Evolutionary conservation across 1,140 invertebrate species (phyloP), one percentile per base, ranked within the genome.

Genomic region (Trichonephila inaurata): DNA sequence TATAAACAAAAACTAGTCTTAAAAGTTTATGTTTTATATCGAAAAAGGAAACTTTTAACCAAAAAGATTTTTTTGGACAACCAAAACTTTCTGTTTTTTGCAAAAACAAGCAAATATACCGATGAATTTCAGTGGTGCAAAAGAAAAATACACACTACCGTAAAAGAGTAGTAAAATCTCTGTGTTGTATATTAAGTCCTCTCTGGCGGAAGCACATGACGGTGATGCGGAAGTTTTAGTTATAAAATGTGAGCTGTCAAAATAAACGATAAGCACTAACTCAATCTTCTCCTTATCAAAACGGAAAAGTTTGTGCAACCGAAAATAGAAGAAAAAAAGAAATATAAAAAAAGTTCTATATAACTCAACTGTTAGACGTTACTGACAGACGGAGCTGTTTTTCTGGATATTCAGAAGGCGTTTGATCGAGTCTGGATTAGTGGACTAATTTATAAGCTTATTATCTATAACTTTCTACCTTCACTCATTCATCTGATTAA

Each of bases 211-310:
- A 6, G 16, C 16, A 24, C 21, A 85, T 51, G 82, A 40, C 44
- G 51, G 14, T 14, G 6, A 16, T 85, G 28, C 44, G 82, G 82
- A 85, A 85, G 82, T 85, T 85, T 51, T 60, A 60, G 51, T 19
- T 85, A 85, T 85, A 61, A 85, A 85, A 85, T 85, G 21, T 21
- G 14, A 14, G 51, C n/a, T 85, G 82, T 60, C 51, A 85, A 85
- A 85, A 85, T 85, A 85, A 85, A 85, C 82, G 51, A 60, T n/a
- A 4, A 14, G 51, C 82, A 12, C 12, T 85, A 85, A 81, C 21
- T 81, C n/a, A 81, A 28, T 60, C 24, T 60, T 58, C 51, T 85
- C n/a, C 14, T 69, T n/a, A 24, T n/a, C 7, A 28, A 12, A 24
- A 69, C n/a, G n/a, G 24, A 24, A 69, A 69, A 69, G 24, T 24